A percentile compares a stretch with the other conserved stretches of the same genome.
phyloP scores from a whole-genome alignment of 1,140 invertebrate genomes.

The Oryctes rhinoceros region DNA sequence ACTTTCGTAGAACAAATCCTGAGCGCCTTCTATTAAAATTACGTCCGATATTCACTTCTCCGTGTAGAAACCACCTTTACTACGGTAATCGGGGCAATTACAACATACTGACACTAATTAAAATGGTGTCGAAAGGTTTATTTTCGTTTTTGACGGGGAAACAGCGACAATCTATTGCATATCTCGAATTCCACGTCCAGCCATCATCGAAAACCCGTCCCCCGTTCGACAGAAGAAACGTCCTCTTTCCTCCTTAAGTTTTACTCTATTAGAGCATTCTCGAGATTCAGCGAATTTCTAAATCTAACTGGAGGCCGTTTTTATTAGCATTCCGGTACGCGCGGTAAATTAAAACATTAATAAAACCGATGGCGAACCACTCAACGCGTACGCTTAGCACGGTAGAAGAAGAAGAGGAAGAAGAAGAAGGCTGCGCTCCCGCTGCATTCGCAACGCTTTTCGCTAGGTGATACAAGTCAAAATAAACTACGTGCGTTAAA shows the following conservation, averaged over 20 bases:
- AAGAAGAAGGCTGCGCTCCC: constrained; percentile 1
- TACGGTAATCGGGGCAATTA: not conserved
- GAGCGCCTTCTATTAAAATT: too few relatives aligned
- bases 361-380: not conserved
- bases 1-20: too few relatives aligned
- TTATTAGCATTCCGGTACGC: not conserved
- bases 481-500: not conserved
- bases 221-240: not conserved
- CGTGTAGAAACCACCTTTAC: not conserved
- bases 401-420: not conserved
- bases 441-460: not conserved
- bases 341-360: constrained; percentile 11
- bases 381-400: not conserved
- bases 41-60: too few relatives aligned
- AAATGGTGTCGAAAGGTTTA: not conserved
- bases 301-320: not conserved
- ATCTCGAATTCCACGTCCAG: not conserved
- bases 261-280: constrained; percentile 10
- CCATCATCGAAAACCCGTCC: not conserved
- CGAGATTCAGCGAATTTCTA: constrained; percentile 1
- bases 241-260: not conserved
- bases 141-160: constrained; percentile 1
- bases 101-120: not conserved
- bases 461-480: not conserved
- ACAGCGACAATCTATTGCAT: constrained; percentile 13